Evolutionary conservation across 2,113 vertebrate genomes (phyloP).

Genomic region (Astatotilapia flaviijosephi): DNA sequence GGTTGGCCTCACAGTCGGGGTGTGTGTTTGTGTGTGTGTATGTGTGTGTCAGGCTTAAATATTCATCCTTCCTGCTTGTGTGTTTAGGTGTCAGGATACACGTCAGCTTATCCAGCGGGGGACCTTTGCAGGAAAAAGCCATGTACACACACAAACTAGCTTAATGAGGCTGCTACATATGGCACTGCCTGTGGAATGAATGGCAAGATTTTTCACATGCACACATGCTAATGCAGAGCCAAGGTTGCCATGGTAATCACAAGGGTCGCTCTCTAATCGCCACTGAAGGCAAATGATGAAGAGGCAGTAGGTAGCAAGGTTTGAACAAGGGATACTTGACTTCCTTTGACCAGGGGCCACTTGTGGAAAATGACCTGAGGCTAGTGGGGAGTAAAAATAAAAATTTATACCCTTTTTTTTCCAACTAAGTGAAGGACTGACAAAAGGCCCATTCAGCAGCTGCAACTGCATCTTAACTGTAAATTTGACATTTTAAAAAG

Average conservation of each 20-base stretch:
- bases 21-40: background rate
- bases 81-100: background rate
- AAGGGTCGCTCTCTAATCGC: conserved; percentile 16
- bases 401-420: accelerated
- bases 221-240: conserved; percentile 14
- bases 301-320: background rate
- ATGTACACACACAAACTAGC: conserved; percentile 10
- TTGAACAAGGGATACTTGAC: background rate
- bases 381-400: background rate
- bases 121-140: background rate
- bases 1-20: background rate
- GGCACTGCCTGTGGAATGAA: conserved; percentile 34
- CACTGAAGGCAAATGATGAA: conserved; percentile 12
- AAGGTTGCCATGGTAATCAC: conserved; percentile 53
- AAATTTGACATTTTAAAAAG: background rate
- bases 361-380: background rate
- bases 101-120: background rate
- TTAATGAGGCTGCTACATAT: conserved; percentile 53
- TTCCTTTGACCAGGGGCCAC: background rate
- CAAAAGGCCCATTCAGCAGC: background rate
- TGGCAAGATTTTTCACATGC: conserved; percentile 1
- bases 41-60: background rate
- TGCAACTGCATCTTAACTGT: background rate
- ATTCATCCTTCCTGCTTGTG: background rate
- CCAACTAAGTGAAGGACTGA: accelerated